Percentiles rank a stretch among this genome's conserved stretches.
These are phyloP conservation scores for Struthidea cinerea DNA, from an alignment of 2,113 vertebrate species.

Conservation along the genomic window DNA sequence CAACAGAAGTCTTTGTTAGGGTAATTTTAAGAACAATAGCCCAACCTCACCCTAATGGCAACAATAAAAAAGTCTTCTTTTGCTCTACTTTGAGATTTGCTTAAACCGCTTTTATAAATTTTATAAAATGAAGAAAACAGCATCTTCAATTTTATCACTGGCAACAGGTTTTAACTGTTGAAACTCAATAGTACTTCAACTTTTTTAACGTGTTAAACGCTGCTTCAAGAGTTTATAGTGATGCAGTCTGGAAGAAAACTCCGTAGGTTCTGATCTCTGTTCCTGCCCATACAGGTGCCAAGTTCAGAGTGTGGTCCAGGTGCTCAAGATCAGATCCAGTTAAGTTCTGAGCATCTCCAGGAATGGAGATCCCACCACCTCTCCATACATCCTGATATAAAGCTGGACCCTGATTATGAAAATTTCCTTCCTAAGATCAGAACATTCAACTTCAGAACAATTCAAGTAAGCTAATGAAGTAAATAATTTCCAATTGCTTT, in stretches of 20 bases:
- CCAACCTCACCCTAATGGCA: background rate
- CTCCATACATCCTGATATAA: background rate
- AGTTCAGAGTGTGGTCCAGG: background rate
- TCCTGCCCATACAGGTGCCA: background rate
- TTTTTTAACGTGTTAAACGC: background rate
- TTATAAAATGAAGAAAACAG: background rate
- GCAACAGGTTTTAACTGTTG: background rate
- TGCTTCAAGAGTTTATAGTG: background rate
- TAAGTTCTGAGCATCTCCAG: background rate
- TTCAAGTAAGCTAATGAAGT: background rate
- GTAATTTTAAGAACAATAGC: background rate
- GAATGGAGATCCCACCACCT: background rate
- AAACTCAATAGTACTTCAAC: background rate
- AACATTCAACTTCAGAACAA: background rate
- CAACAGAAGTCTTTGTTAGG: background rate
- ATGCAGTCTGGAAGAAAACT: background rate
- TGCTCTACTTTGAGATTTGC: background rate
- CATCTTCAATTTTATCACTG: background rate
- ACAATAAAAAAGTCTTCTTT: background rate
- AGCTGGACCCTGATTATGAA: background rate
- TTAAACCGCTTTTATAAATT: background rate
- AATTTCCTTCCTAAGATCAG: background rate
- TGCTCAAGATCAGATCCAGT: background rate
- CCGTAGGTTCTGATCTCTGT: background rate
- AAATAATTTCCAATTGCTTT: background rate